Evolutionary conservation across 2,113 vertebrate species (phyloP).

Genomic region (Chitala chitala): DNA sequence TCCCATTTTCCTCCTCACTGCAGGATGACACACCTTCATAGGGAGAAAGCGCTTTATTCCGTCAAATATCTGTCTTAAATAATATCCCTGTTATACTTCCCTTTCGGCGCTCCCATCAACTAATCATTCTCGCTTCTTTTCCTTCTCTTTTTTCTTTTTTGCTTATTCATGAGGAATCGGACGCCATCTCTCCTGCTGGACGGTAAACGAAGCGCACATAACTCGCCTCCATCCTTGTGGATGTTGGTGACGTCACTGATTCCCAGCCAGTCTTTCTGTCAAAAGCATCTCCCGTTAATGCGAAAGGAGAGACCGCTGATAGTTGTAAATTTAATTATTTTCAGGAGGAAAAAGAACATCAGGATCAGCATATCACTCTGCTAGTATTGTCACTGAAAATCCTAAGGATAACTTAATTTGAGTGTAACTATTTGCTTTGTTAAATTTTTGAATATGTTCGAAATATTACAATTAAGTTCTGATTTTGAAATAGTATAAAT

Average conservation of each 20-base stretch:
- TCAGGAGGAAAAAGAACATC: too few relatives aligned
- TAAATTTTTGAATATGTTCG: too few relatives aligned
- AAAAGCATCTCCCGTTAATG: constrained; percentile 10
- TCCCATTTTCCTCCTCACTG: constrained; percentile 14
- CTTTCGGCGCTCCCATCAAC: background rate
- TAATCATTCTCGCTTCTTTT: constrained; percentile 48
- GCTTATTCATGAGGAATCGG: constrained; percentile 71
- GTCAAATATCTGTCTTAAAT: constrained; percentile 9
- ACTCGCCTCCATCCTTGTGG: constrained; percentile 39
- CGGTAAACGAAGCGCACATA: constrained; percentile 41
- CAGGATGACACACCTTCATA: background rate
- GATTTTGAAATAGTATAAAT: too few relatives aligned
- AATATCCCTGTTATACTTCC: constrained; percentile 17
- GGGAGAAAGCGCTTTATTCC: background rate
- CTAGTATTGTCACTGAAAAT: too few relatives aligned
- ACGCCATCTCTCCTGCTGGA: constrained; percentile 61
- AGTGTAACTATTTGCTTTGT: too few relatives aligned
- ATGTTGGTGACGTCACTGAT: constrained; percentile 29
- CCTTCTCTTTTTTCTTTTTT: constrained; percentile 60
- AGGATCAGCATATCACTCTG: too few relatives aligned
- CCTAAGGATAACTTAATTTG: too few relatives aligned
- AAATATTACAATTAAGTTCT: too few relatives aligned
- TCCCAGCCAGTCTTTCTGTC: background rate
- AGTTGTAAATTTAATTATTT: too few relatives aligned
- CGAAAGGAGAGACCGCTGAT: background rate